phyloP scores from a whole-genome alignment of 2,113 vertebrate genomes.

The Muntiacus reevesi region DNA sequence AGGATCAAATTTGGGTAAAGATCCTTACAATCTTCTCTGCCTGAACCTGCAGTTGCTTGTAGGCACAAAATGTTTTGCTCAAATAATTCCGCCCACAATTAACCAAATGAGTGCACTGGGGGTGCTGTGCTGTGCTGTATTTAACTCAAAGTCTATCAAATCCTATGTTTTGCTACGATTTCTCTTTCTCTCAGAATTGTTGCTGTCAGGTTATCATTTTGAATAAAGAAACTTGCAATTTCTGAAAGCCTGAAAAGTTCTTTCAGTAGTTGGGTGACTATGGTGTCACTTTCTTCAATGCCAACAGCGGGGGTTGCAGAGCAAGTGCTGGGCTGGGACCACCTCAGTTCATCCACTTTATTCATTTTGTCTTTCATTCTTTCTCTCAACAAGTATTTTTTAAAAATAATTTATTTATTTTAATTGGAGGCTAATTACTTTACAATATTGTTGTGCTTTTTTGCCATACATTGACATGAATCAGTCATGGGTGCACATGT shows the following conservation, averaged over 20 bases:
- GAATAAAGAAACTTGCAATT: background rate
- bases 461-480: background rate
- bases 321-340: background rate
- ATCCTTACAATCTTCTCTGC: background rate
- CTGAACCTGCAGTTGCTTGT: background rate
- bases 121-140: background rate
- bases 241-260: background rate
- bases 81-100: conserved; percentile 53
- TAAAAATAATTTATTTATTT: background rate
- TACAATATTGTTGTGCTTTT: background rate
- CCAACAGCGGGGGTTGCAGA: accelerated
- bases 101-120: background rate
- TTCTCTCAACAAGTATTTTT: background rate
- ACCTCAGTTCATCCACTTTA: too few relatives aligned
- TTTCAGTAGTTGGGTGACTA: background rate
- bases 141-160: conserved; percentile 15
- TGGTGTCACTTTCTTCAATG: background rate
- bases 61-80: conserved; percentile 49
- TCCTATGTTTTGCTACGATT: background rate
- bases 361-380: background rate
- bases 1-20: background rate
- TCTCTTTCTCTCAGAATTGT: background rate
- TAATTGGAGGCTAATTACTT: background rate
- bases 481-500: accelerated
- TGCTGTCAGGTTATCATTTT: background rate